Conservation (phyloP, 1,140 invertebrate genomes). For the Drosophila nigromelanica region DNA sequence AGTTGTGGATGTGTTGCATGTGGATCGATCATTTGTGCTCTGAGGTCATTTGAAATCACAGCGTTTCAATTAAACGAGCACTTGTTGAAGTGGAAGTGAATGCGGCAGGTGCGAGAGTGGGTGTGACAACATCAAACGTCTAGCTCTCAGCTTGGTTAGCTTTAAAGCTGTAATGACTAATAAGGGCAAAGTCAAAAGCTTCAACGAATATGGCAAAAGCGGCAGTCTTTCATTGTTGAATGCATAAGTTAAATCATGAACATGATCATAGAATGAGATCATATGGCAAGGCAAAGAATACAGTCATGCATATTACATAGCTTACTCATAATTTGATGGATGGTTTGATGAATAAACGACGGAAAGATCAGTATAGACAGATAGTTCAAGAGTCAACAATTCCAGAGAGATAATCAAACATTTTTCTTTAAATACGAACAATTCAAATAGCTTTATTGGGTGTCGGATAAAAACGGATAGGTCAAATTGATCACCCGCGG, state of each 20-base stretch:
- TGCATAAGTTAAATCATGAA: constrained; percentile 14
- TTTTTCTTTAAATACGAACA: neutral
- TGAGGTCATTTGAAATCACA: constrained; percentile 38
- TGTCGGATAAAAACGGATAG: constrained; percentile 2
- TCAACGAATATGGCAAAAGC: constrained; percentile 3
- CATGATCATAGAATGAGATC: constrained; percentile 40
- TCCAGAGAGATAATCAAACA: constrained; percentile 7
- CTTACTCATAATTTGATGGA: constrained; percentile 33
- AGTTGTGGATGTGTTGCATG: constrained; percentile 39
- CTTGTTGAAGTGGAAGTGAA: constrained; percentile 9
- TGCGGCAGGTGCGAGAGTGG: constrained; percentile 27
- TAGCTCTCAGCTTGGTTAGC: constrained; percentile 1
- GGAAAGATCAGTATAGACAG: constrained; percentile 4
- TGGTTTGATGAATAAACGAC: constrained; percentile 23
- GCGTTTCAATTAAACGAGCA: constrained; percentile 37
- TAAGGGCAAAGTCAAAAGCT: constrained; percentile 40
- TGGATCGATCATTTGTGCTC: constrained; percentile 36
- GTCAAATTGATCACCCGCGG: no score
- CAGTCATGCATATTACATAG: constrained; percentile 22
- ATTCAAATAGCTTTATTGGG: neutral
- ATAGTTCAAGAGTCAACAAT: constrained; percentile 12
- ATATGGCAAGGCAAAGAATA: constrained; percentile 13
- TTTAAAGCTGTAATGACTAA: constrained; percentile 37
- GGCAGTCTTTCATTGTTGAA: constrained; percentile 25
- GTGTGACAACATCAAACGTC: constrained; percentile 18